Conservation (phyloP, 2,797 vertebrate genomes). For the Epinephelus malabaricus region DNA sequence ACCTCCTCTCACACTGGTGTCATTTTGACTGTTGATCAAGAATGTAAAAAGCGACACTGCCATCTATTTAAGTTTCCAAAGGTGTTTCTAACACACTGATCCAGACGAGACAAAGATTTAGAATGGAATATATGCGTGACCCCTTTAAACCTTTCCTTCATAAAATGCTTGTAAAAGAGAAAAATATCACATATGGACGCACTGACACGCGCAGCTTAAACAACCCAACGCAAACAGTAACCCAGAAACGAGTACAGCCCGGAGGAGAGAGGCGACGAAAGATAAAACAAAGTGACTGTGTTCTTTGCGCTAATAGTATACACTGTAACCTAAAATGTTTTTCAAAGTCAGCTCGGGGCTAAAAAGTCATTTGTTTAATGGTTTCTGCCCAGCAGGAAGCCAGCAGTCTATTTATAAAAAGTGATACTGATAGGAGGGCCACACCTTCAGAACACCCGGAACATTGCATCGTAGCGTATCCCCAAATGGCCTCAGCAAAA, state of each 20-base stretch:
- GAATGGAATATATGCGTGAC: background rate
- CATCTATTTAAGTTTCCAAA: constrained; percentile 32
- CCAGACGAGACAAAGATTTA: background rate
- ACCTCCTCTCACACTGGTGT: constrained; percentile 17
- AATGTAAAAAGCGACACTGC: background rate
- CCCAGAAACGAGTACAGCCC: constrained; percentile 72
- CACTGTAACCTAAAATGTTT: constrained; percentile 74
- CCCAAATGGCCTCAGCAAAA: constrained; percentile 50
- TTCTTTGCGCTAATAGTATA: constrained; percentile 76
- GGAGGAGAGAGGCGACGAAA: constrained; percentile 64
- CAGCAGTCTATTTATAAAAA: constrained; percentile 78
- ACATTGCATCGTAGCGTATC: constrained; percentile 46
- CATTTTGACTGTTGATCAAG: constrained; percentile 42
- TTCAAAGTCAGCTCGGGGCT: constrained; percentile 82
- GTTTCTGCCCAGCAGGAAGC: constrained; percentile 81
- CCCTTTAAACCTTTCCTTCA: constrained; percentile 5
- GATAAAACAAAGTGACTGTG: constrained; percentile 81
- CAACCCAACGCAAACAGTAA: constrained; percentile 64
- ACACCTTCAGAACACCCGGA: constrained; percentile 63
- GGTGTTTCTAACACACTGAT: constrained; percentile 6
- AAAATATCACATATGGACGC: constrained; percentile 10
- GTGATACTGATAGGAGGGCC: constrained; percentile 65
- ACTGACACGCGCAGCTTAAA: constrained; percentile 22
- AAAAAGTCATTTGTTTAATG: constrained; percentile 87
- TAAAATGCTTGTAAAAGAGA: constrained; percentile 1